Conservation (phyloP, 2,797 vertebrate species). For the Lepus townsendii region DNA sequence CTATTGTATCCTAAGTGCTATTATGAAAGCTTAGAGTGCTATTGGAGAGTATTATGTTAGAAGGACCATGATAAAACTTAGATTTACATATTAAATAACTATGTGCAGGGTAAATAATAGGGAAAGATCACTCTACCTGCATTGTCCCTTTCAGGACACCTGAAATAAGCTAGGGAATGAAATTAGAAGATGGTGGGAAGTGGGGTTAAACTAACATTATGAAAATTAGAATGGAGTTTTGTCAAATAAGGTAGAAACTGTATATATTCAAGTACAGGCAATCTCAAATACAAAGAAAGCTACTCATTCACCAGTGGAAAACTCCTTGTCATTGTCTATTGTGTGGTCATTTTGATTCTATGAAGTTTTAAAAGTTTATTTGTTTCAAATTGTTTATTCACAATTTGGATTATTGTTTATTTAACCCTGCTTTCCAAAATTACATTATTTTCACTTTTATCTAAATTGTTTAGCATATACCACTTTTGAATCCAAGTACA, state of each 20-base stretch:
- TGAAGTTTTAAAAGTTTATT: background rate
- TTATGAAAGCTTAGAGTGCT: background rate
- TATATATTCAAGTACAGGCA: background rate
- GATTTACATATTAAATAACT: conserved; percentile 36
- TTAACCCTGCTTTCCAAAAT: conserved; percentile 1
- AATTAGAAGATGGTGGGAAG: background rate
- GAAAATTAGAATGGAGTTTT: background rate
- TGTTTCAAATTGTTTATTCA: background rate
- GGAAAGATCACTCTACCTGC: background rate
- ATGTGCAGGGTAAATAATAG: background rate
- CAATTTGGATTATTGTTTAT: conserved; percentile 13
- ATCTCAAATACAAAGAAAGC: background rate
- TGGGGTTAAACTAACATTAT: background rate
- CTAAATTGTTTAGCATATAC: background rate
- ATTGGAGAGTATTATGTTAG: background rate
- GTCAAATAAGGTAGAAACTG: background rate
- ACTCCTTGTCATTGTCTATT: background rate
- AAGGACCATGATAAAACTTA: conserved; percentile 1
- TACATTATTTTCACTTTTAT: background rate
- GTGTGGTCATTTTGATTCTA: background rate
- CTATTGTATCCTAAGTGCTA: background rate
- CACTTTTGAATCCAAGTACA: background rate
- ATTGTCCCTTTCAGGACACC: background rate
- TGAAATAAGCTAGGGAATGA: background rate
- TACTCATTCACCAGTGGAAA: background rate